Evolutionary conservation across 2,113 vertebrate species (phyloP).

Genomic region (Fregetta grallaria): DNA sequence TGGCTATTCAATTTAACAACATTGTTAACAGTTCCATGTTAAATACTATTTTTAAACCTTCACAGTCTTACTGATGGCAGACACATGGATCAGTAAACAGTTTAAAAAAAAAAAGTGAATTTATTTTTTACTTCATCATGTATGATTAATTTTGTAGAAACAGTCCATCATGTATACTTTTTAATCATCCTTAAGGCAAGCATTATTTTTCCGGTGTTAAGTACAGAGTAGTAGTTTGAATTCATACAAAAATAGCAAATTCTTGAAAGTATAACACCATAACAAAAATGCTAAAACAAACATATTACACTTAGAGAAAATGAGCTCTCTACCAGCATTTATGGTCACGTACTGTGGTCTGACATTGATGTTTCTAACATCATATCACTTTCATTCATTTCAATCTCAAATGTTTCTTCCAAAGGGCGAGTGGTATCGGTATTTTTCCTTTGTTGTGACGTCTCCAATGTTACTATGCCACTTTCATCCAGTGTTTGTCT

Average conservation of each 20-base stretch:
- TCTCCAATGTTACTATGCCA: conserved; percentile 81
- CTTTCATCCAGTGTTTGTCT: conserved; percentile 85
- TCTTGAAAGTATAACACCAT: conserved; percentile 42
- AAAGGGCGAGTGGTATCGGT: conserved; percentile 82
- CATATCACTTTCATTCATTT: conserved; percentile 98
- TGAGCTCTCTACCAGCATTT: not conserved
- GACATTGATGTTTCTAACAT: conserved; percentile 97
- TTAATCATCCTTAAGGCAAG: conserved; percentile 25
- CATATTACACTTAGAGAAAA: conserved; percentile 4
- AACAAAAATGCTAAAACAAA: conserved; percentile 56
- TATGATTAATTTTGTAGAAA: conserved; percentile 35
- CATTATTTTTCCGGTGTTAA: conserved; percentile 26
- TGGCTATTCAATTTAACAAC: not conserved
- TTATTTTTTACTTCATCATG: conserved; percentile 52
- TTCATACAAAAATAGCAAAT: conserved; percentile 57
- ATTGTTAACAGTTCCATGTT: not conserved
- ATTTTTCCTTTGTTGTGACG: conserved; percentile 83
- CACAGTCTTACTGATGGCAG: conserved; percentile 27
- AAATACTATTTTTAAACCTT: conserved; percentile 7
- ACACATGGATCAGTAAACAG: conserved; percentile 34
- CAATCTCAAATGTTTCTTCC: conserved; percentile 91
- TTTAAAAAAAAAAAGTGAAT: conserved; percentile 30
- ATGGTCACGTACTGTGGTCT: conserved; percentile 88
- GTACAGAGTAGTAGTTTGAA: not conserved
- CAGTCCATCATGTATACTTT: not conserved